Evolutionary conservation across 2,113 vertebrate species (phyloP), one percentile per base, ranked within the genome.

Genomic region (Leucosticte australis): DNA sequence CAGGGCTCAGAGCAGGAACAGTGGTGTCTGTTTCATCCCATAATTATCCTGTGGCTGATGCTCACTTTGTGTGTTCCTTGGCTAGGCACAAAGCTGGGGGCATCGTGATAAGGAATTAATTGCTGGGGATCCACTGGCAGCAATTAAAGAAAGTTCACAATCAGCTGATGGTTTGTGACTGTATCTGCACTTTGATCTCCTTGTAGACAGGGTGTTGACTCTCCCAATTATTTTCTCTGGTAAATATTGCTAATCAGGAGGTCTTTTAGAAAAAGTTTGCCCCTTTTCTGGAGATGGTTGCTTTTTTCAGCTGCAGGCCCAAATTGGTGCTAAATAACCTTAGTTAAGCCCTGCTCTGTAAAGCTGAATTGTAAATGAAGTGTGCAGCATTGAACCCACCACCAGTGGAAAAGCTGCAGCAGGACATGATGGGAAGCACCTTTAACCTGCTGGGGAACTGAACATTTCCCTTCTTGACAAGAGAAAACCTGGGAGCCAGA

Each of bases 11-110:
- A 91, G 94, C 83, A 70, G 95, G 92, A 98, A 97, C 98, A 98
- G 98, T 97, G 98, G 98, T 98, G 98, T 98, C 97, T 96, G 97
- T 98, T 98, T 96, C 98, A 97, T 98, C 98, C 98, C 65, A 44
- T 98, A 98, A 98, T 99, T 98, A 98, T 98, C 88, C 91, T 11
- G 2, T 87, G 90, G 63, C 90, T 94, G 83, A 80, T 2, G 0
- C 77, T 83, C 15, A 27, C 92, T 93, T 87, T 90, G 21, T 69
- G 15, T 13, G 6, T 83, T 91, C 83, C 79, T 88, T 79, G 81
- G 75, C 75, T 57, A 46, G 59, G 79, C 78, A 53, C 47, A 94
- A 64, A 81, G 67, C 89, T 89, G 79, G 47, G 87, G 79, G 80
- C 59, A 50, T 73, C 35, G 4, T 24, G 56, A 53, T 62, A 87